Evolutionary conservation across 2,797 vertebrate species (phyloP).

Genomic region (Mastacembelus armatus): DNA sequence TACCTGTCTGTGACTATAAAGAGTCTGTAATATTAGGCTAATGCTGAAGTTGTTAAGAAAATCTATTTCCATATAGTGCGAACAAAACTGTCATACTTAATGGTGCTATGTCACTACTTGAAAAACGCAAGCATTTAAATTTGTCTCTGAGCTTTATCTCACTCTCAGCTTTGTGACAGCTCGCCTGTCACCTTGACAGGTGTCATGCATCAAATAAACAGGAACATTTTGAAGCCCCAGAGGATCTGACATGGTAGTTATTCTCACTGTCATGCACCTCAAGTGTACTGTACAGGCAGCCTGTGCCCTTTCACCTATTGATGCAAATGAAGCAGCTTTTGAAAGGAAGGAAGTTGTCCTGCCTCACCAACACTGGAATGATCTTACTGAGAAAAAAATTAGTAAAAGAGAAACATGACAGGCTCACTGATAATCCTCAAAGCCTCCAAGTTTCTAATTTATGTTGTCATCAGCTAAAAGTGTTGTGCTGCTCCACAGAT

Average conservation of each 20-base stretch:
- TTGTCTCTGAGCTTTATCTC: constrained; percentile 41
- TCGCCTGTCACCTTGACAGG: constrained; percentile 64
- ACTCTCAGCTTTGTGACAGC: constrained; percentile 46
- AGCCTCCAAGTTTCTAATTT: not conserved
- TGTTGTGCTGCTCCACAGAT: not conserved
- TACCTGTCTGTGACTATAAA: not conserved
- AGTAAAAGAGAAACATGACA: constrained; percentile 22
- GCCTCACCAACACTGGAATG: constrained; percentile 38
- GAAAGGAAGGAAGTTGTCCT: constrained; percentile 26
- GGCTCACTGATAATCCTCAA: constrained; percentile 5
- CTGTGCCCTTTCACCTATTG: constrained; percentile 52
- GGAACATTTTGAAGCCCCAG: constrained; percentile 58
- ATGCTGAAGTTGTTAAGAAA: constrained; percentile 16
- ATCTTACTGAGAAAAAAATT: constrained; percentile 30
- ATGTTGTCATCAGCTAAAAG: not conserved
- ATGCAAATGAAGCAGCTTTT: constrained; percentile 57
- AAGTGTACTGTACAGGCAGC: constrained; percentile 53
- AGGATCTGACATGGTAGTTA: constrained; percentile 75
- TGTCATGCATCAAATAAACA: constrained; percentile 66
- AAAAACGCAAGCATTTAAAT: constrained; percentile 51
- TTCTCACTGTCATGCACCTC: constrained; percentile 64
- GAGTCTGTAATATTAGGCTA: constrained; percentile 2
- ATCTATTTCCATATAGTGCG: constrained; percentile 23
- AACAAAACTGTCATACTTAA: constrained; percentile 19
- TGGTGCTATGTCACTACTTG: constrained; percentile 39